Evolutionary conservation across 2,797 vertebrate genomes (phyloP), one percentile per base, ranked within the genome.

Genomic region (Ptychadena robeensis): DNA sequence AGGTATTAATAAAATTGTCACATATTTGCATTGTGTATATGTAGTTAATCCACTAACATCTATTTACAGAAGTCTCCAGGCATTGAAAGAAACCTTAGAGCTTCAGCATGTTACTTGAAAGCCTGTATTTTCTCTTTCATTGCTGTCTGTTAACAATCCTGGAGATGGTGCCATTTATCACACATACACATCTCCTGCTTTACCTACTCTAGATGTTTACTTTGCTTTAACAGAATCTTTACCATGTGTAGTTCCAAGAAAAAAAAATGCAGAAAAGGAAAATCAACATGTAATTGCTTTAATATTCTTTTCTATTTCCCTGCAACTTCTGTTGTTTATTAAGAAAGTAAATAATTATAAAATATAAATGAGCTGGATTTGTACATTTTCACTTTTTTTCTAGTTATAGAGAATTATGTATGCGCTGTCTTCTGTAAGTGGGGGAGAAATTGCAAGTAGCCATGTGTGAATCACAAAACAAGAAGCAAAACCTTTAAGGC

Each of bases 81-180:
- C 4, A 38, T 38, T 38, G 3, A 38, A 4, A 22, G 18, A 22
- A 53, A 53, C 22, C 44, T 53, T 22, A 3, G 44, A 53, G 44
- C 4, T 53, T 22, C 44, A 53, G 25, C 27, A 11, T 28, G 8
- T 61, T 27, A 12, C 9, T 28, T 61, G 27, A 28, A 61, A 61
- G 27, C 9, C 27, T 11, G 1, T 61, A 2, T 28, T 61, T 61
- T 61, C 9, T 28, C n/a, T 3, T 25, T 48, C 74, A 79, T 74
- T 79, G 86, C 32, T 30, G 12, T 81, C 78, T 35, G 14, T 9
- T 35, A 70, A 86, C 73, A 71, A 25, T 86, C 87, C 88, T 90
- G 89, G 86, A 85, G 86, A 63, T 90, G 88, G 87, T 82, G 88
- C 86, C 86, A 12, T 88, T 82, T 59, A 85, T 87, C 82, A 85